phyloP scores from a whole-genome alignment of 2,888 invertebrate species.

The Cantharis nigra region DNA sequence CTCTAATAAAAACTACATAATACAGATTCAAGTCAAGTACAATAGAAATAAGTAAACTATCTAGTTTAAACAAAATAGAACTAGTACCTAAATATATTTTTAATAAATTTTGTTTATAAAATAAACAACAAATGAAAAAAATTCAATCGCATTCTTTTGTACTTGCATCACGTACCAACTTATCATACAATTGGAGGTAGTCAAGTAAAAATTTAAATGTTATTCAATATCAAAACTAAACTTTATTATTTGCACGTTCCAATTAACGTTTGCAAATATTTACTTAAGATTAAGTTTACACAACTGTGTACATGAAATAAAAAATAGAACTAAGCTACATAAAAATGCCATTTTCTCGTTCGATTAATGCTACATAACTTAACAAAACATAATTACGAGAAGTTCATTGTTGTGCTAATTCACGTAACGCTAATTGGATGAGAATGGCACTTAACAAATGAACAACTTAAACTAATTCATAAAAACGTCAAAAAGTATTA shows the following conservation, averaged over 20 bases:
- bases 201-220: not conserved
- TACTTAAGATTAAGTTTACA: not conserved
- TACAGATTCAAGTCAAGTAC: not conserved
- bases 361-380: no score
- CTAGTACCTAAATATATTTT: no score
- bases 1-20: no score
- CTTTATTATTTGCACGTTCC: not conserved
- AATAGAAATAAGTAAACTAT: not conserved
- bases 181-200: not conserved
- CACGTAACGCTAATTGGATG: no score
- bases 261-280: not conserved
- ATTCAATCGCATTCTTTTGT: no score
- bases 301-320: not conserved
- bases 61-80: not conserved
- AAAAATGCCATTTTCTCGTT: no score
- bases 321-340: not conserved
- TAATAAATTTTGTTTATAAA: no score
- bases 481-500: not conserved
- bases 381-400: no score
- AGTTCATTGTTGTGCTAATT: no score
- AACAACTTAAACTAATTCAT: not conserved
- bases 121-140: not conserved
- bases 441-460: not conserved
- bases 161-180: no score
- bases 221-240: not conserved